These are phyloP conservation scores for Arrhamphus sclerolepis DNA, from an alignment of 2,797 vertebrate genomes.

Conservation along the genomic window DNA sequence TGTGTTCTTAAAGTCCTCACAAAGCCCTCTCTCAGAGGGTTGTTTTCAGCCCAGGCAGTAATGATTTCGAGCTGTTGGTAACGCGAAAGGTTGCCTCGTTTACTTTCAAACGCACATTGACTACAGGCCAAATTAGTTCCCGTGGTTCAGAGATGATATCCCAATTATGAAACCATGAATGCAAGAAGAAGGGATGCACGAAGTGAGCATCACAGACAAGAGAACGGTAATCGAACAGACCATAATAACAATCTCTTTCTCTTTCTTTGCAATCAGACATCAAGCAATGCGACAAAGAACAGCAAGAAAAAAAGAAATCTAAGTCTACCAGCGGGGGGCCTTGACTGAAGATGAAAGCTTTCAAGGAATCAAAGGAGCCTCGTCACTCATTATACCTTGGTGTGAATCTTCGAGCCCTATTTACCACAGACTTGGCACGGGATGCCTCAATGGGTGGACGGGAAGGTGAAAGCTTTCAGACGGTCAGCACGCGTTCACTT, in stretches of 20 bases:
- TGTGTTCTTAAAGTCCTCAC: conserved; percentile 67
- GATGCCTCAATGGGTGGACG: conserved; percentile 43
- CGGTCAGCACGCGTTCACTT: too few relatives aligned
- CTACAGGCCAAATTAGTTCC: conserved; percentile 65
- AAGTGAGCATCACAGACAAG: conserved; percentile 42
- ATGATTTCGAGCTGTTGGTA: conserved; percentile 60
- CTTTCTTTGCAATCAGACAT: conserved; percentile 69
- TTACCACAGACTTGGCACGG: conserved; percentile 41
- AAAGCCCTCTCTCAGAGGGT: conserved; percentile 61
- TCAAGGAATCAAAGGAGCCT: conserved; percentile 72
- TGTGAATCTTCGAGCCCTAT: conserved; percentile 63
- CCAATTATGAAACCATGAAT: conserved; percentile 65
- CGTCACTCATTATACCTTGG: conserved; percentile 74
- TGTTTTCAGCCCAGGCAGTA: conserved; percentile 59
- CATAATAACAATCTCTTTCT: conserved; percentile 60
- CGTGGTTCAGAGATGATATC: conserved; percentile 55
- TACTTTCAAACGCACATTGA: conserved; percentile 49
- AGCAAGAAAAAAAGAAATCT: conserved; percentile 64
- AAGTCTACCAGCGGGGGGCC: conserved; percentile 63
- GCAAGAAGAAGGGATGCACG: conserved; percentile 32
- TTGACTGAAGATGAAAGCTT: conserved; percentile 77
- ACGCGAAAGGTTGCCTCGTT: conserved; percentile 37
- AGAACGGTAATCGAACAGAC: conserved; percentile 56
- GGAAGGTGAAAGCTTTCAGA: conserved; percentile 44
- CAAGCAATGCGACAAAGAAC: conserved; percentile 72